Conservation (phyloP, 2,888 invertebrate species). For the Oscheius sp. region DNA sequence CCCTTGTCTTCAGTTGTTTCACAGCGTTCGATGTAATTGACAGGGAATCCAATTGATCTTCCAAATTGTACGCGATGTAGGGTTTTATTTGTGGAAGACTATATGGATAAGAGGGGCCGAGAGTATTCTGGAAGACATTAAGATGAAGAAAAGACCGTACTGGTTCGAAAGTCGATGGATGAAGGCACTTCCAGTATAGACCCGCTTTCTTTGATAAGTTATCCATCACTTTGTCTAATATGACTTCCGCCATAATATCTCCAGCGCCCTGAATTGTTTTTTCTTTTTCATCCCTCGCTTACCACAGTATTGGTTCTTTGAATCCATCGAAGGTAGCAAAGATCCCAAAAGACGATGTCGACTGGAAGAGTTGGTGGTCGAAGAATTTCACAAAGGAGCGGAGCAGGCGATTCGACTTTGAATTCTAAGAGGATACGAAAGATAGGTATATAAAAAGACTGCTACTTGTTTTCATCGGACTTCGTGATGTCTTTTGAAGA, state of each 20-base stretch:
- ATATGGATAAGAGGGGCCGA: conserved; percentile 19
- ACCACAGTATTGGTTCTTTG: conserved; percentile 32
- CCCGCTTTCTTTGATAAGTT: not conserved
- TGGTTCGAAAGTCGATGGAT: not conserved
- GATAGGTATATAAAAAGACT: not conserved
- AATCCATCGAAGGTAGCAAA: conserved; percentile 54
- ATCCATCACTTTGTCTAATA: conserved; percentile 4
- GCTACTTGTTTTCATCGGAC: conserved; percentile 5
- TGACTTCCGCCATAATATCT: not conserved
- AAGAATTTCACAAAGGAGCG: conserved; percentile 35
- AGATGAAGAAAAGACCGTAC: not conserved
- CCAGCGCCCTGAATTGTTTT: not conserved
- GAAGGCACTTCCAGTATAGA: conserved; percentile 3
- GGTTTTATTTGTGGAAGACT: conserved; percentile 9
- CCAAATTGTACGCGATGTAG: conserved; percentile 10
- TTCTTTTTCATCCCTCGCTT: not conserved
- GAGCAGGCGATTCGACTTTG: not conserved
- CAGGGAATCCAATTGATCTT: conserved; percentile 8
- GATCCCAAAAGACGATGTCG: conserved; percentile 49
- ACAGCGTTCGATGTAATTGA: not conserved
- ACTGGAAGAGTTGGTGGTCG: conserved; percentile 43
- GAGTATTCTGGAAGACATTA: conserved; percentile 1
- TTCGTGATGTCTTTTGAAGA: not conserved
- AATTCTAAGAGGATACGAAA: not conserved
- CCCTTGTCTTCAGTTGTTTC: not conserved